phyloP scores from a whole-genome alignment of 2,797 vertebrate species.

The Champsocephalus esox region DNA sequence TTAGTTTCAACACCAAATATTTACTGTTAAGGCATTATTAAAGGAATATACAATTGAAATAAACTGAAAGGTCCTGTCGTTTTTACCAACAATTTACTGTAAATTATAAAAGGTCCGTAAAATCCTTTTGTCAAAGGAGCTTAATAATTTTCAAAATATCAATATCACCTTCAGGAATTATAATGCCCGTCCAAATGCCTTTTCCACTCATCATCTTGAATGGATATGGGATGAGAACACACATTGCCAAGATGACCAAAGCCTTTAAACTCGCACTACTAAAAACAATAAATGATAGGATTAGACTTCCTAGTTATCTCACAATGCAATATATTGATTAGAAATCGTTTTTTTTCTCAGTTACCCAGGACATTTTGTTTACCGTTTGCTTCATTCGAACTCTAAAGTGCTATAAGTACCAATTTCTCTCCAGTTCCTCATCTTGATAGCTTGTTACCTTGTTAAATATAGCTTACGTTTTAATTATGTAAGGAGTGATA shows the following conservation, averaged over 20 bases:
- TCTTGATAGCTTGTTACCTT: not conserved
- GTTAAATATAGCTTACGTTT: not conserved
- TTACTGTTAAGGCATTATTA: not conserved
- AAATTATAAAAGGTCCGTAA: not conserved
- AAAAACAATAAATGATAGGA: not conserved
- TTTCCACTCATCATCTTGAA: not conserved
- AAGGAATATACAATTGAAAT: not conserved
- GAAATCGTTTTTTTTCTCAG: too few species aligned
- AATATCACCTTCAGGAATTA: not conserved
- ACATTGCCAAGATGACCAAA: not conserved
- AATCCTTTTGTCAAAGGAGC: not conserved
- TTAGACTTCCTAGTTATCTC: not conserved
- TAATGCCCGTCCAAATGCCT: not conserved
- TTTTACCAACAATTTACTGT: not conserved
- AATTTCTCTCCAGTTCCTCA: not conserved
- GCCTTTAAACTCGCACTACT: not conserved
- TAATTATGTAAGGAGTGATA: not conserved
- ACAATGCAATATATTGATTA: too few species aligned
- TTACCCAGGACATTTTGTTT: too few species aligned
- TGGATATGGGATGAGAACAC: not conserved
- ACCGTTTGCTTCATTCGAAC: not conserved
- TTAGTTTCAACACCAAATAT: not conserved
- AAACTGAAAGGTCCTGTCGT: not conserved
- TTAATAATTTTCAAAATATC: slow-evolving; percentile 1
- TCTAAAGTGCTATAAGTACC: not conserved